These are phyloP conservation scores for Spodoptera littoralis DNA, from an alignment of 2,888 invertebrate genomes.

Conservation along the genomic window DNA sequence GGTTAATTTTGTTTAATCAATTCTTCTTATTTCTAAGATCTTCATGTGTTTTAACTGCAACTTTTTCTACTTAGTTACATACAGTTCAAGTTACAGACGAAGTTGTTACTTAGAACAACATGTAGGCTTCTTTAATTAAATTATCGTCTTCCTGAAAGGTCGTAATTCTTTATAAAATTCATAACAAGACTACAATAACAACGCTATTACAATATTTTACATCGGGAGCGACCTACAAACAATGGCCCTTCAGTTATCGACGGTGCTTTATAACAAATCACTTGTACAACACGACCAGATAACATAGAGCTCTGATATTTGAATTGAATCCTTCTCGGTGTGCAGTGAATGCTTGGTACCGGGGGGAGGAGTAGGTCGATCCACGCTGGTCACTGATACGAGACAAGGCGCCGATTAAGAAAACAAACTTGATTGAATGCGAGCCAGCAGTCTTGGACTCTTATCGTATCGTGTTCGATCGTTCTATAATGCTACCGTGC, in stretches of 20 bases:
- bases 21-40: slow-evolving; percentile 3
- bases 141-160: slow-evolving; percentile 31
- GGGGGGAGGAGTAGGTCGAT: slow-evolving; percentile 57
- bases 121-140: neutral
- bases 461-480: slow-evolving; percentile 75
- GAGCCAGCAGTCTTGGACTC: slow-evolving; percentile 65
- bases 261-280: slow-evolving; percentile 76
- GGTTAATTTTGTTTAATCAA: slow-evolving; percentile 1
- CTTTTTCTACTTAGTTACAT: neutral
- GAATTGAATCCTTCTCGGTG: slow-evolving; percentile 50
- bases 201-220: slow-evolving; percentile 72
- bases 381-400: slow-evolving; percentile 60
- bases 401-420: slow-evolving; percentile 77
- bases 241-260: slow-evolving; percentile 79
- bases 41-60: neutral
- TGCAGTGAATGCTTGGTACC: slow-evolving; percentile 24
- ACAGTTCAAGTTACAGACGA: slow-evolving; percentile 11
- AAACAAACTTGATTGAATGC: slow-evolving; percentile 78
- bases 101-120: slow-evolving; percentile 1
- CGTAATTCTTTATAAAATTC: slow-evolving; percentile 46
- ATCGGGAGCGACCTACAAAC: slow-evolving; percentile 73
- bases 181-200: slow-evolving; percentile 66
- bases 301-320: slow-evolving; percentile 63
- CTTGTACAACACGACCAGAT: slow-evolving; percentile 68
- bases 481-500: slow-evolving; percentile 56